Conservation (phyloP, 2,113 vertebrate genomes). For the Puffinus mauretanicus region DNA sequence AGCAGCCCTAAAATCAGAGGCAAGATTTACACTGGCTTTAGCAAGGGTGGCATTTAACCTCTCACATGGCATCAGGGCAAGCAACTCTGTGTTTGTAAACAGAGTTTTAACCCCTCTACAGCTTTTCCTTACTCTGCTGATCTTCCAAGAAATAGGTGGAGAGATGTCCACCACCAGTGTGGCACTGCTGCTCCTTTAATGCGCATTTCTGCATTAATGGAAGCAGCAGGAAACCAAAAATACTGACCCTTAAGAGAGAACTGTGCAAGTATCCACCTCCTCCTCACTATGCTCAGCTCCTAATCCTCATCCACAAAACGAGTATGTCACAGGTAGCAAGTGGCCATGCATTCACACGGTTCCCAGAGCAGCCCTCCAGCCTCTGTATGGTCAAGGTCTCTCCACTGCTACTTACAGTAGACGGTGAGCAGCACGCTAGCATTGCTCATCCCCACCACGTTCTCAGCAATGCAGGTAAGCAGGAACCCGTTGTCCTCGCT, state of each 20-base stretch:
- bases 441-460: conserved; percentile 96
- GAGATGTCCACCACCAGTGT: background rate
- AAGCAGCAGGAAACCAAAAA: background rate
- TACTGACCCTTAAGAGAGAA: background rate
- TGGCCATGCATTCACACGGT: background rate
- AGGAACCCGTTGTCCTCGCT: conserved; percentile 92
- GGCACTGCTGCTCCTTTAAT: background rate
- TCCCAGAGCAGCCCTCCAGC: background rate
- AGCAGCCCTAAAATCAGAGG: background rate
- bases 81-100: background rate
- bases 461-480: conserved; percentile 94
- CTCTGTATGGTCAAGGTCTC: background rate
- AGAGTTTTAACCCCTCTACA: background rate
- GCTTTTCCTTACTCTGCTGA: background rate
- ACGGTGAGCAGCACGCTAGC: conserved; percentile 91
- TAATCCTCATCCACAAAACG: background rate
- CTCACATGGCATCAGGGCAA: background rate
- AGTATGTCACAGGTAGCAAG: background rate
- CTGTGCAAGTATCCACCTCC: background rate
- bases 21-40: background rate
- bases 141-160: background rate
- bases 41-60: background rate
- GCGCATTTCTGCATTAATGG: background rate
- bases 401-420: conserved; percentile 83
- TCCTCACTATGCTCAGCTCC: background rate